Percentiles rank a stretch among this genome's conserved stretches.
Conservation (phyloP, 2,888 invertebrate genomes). For the Frankliniella intonsa region DNA sequence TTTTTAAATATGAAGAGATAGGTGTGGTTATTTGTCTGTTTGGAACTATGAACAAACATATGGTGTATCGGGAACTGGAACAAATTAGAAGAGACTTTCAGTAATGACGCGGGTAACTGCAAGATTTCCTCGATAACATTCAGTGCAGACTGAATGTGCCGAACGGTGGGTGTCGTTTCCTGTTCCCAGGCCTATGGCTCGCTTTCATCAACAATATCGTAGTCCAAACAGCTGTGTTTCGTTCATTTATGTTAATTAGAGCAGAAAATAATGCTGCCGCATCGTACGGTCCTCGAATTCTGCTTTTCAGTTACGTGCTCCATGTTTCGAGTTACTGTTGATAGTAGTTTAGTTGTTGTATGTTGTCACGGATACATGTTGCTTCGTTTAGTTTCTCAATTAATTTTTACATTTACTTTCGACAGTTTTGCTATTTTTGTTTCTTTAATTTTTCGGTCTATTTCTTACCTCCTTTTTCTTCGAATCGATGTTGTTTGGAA, state of each 20-base stretch:
- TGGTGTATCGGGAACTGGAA: neutral
- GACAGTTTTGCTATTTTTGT: neutral
- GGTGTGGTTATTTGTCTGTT: constrained; percentile 39
- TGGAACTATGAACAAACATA: neutral
- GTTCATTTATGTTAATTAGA: neutral
- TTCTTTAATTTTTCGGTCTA: neutral
- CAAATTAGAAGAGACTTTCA: neutral
- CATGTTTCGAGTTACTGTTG: neutral
- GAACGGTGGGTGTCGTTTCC: neutral
- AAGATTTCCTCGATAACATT: neutral
- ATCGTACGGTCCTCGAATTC: neutral
- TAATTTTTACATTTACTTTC: neutral
- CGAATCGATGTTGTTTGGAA: neutral
- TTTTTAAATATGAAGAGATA: constrained; percentile 40
- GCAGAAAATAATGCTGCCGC: neutral
- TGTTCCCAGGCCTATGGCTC: neutral
- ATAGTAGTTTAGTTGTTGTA: neutral
- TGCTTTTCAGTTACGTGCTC: neutral
- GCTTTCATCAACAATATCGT: neutral
- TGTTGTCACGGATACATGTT: neutral
- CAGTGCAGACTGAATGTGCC: constrained; percentile 1
- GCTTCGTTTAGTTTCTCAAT: neutral
- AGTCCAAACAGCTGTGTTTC: too few relatives aligned
- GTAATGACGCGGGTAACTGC: neutral
- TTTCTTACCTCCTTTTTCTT: neutral